Base-by-base conservation (phyloP, 2,888 invertebrate species). In the Tinea semifulvella region DNA sequence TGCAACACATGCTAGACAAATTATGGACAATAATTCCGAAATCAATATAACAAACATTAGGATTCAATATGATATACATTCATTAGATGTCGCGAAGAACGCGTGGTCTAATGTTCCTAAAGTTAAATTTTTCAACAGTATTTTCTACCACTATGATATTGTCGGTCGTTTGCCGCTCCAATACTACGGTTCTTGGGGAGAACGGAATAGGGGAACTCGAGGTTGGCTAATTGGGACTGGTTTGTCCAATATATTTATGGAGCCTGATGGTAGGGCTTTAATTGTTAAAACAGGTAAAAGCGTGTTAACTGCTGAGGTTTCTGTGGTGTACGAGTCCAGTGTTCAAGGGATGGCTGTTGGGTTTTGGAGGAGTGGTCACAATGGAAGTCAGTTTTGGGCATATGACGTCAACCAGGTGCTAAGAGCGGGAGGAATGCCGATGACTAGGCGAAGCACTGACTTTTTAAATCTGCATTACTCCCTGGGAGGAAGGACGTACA, bases 301-400 rank as follows among this genome's bases (percentile, higher is more conserved):
- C n/a, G n/a, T n/a, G n/a, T n/a, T n/a, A 2, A 11, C n/a, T 2
- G 31, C 31, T 2, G 13, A 14, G 11, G 31, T 31, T n/a, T 7
- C 2, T 14, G n/a, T 31, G 2, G 13, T 31, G 7, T 31, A 31
- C 31, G 14, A n/a, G 14, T 31, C 31, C 2, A 13, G 13, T 13
- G 6, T 31, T 14, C 31, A 13, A 31, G 31, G 31, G 6, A 31
- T 14, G 14, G 31, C 13, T n/a, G 13, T 31, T n/a, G 31, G 31
- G 2, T 31, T 14, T 31, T 31, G 31, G 31, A 2, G 5, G 2
- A 31, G 31, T 14, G 18, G 36, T n/a, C 36, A 44, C 17, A 13
- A 46, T 1, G 53, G 48, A 2, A 56, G 55, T 44, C 46, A 53
- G 45, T 58, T 53, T 43, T 58, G 57, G 57, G 44, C 45, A 7